Base-by-base conservation (phyloP, 2,797 vertebrate genomes). In the Gymnodraco acuticeps region DNA sequence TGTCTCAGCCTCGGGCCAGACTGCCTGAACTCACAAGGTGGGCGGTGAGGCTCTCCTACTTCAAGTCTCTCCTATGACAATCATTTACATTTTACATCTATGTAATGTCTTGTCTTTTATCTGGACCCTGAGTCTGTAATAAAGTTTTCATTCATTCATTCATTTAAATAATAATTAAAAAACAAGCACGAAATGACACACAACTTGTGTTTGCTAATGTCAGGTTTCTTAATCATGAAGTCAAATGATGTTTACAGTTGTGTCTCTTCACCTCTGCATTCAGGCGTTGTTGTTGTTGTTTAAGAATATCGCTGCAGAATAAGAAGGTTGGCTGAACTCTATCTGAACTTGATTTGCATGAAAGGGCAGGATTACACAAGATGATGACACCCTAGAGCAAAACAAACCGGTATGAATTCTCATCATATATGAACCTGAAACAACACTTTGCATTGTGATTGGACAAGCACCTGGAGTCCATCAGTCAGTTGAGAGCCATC, bases 41-140 rank as follows among this genome's bases (percentile, higher is more conserved):
- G 84, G 70, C 20, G 55, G 61, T 56, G 47, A 79, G 68, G 31
- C 73, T 78, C 70, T 75, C 62, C 78, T 77, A 68, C 68, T 76
- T 81, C 64, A 73, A 77, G 72, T 77, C 74, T 65, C 54, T 53
- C 20, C 63, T 47, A 66, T 56, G 33, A 56, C 70, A 67, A 68
- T 65, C 78, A 54, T 69, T n/a, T n/a, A n/a, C n/a, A n/a, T n/a
- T n/a, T n/a, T n/a, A n/a, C n/a, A n/a, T n/a, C n/a, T n/a, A n/a
- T n/a, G n/a, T n/a, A n/a, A n/a, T n/a, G n/a, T n/a, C n/a, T n/a
- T n/a, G n/a, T n/a, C n/a, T n/a, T n/a, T n/a, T n/a, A n/a, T n/a
- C n/a, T n/a, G n/a, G n/a, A n/a, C n/a, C n/a, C n/a, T n/a, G n/a
- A n/a, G n/a, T n/a, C n/a, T n/a, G n/a, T n/a, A n/a, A n/a, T n/a